These are phyloP conservation scores for Adineta ricciae DNA, from an alignment of 2,888 invertebrate genomes.

Conservation along the genomic window DNA sequence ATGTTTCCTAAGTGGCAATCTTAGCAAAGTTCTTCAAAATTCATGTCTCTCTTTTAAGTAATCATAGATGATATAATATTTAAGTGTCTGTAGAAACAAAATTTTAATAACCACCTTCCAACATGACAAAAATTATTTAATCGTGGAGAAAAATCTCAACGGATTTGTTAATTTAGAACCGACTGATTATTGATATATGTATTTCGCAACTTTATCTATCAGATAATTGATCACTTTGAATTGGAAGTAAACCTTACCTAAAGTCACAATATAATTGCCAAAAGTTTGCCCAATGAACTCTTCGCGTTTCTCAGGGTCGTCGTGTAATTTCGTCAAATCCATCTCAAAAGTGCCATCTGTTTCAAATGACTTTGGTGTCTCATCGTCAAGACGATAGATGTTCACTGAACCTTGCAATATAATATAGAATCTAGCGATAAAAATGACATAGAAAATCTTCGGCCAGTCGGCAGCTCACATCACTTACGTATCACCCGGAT, in stretches of 20 bases:
- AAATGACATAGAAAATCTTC: conserved; percentile 25
- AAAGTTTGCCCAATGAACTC: neutral
- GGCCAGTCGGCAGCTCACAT: neutral
- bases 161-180: too few relatives aligned
- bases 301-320: neutral
- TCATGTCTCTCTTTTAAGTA: too few relatives aligned
- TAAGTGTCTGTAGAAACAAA: too few relatives aligned
- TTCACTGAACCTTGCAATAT: conserved; percentile 45
- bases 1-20: too few relatives aligned
- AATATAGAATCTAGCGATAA: conserved; percentile 47
- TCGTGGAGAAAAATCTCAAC: too few relatives aligned
- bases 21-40: too few relatives aligned
- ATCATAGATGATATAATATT: too few relatives aligned
- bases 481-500: conserved; percentile 47
- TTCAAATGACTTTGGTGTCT: neutral
- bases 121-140: too few relatives aligned
- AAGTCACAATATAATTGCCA: conserved; percentile 9
- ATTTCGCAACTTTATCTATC: too few relatives aligned
- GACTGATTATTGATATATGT: too few relatives aligned
- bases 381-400: conserved; percentile 38
- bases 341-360: neutral
- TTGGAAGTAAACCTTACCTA: neutral
- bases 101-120: too few relatives aligned
- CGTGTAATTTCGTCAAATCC: neutral
- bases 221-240: too few relatives aligned